These are phyloP conservation scores for Ichneumoninae sp. DNA, from an alignment of 2,888 invertebrate species.

Conservation along the genomic window DNA sequence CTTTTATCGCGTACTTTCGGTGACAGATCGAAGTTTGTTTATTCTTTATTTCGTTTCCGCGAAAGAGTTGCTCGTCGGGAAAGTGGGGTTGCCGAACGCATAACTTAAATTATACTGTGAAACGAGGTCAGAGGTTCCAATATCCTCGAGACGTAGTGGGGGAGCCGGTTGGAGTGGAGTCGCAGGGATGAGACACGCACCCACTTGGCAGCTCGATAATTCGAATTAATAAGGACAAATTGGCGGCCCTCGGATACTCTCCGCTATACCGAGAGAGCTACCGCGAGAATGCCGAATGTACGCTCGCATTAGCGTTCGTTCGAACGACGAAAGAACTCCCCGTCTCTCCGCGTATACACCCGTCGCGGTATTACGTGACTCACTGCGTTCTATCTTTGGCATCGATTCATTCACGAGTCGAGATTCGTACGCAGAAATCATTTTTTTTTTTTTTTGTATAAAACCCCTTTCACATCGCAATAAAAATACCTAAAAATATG, in stretches of 20 bases:
- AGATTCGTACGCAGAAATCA: constrained; percentile 14
- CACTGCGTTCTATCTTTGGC: constrained; percentile 40
- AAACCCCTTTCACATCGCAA: neutral
- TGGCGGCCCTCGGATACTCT: constrained; percentile 76
- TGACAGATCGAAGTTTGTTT: constrained; percentile 14
- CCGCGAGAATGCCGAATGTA: constrained; percentile 58
- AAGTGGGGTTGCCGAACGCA: neutral
- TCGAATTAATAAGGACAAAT: constrained; percentile 83
- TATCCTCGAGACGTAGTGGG: constrained; percentile 77
- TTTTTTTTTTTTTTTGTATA: neutral
- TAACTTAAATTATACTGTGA: constrained; percentile 60
- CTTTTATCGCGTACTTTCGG: neutral
- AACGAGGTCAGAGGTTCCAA: constrained; percentile 82
- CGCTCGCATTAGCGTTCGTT: constrained; percentile 42
- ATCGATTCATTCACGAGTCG: constrained; percentile 56
- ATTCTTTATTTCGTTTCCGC: neutral
- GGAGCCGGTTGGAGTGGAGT: neutral
- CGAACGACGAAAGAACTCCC: constrained; percentile 44
- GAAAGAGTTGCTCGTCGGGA: neutral
- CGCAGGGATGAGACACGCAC: constrained; percentile 67
- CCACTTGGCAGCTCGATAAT: constrained; percentile 82
- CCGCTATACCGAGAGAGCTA: constrained; percentile 22
- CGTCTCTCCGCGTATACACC: neutral
- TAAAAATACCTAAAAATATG: neutral
- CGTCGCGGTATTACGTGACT: constrained; percentile 45